Percentiles rank a stretch among this genome's conserved stretches.
Conservation (phyloP, 2,888 invertebrate genomes). For the Entomobrya proxima region DNA sequence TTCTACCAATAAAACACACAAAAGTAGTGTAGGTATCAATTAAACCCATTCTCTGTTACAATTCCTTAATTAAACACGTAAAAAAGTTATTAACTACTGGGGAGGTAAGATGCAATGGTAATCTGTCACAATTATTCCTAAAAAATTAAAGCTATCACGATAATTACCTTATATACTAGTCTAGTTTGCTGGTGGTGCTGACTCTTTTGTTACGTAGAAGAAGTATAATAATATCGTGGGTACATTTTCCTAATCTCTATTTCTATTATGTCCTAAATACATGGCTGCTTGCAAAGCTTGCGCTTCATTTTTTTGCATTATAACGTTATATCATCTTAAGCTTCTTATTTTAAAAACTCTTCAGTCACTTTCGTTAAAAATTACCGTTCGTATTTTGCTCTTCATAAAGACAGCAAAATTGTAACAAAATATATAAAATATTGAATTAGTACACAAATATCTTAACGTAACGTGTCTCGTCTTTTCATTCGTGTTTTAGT, state of each 20-base stretch:
- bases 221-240: constrained; percentile 6
- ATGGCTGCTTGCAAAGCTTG: constrained; percentile 9
- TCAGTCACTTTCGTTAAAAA: constrained; percentile 33
- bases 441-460: constrained; percentile 6
- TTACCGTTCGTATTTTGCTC: constrained; percentile 7
- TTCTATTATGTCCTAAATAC: constrained; percentile 1
- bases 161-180: background rate
- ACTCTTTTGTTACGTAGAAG: constrained; percentile 5
- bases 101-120: constrained; percentile 28
- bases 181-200: background rate
- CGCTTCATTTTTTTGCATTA: background rate
- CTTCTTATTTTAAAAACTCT: constrained; percentile 9
- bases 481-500: background rate
- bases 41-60: constrained; percentile 1
- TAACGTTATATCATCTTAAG: background rate
- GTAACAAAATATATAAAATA: constrained; percentile 38
- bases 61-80: background rate
- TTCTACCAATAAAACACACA: background rate
- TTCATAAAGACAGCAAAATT: constrained; percentile 5
- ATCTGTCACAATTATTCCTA: constrained; percentile 22
- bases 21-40: background rate
- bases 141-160: background rate
- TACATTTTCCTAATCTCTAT: background rate
- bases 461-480: constrained; percentile 27
- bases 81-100: background rate